Conservation (phyloP, 2,797 vertebrate genomes). For the Pogoniulus pusillus region DNA sequence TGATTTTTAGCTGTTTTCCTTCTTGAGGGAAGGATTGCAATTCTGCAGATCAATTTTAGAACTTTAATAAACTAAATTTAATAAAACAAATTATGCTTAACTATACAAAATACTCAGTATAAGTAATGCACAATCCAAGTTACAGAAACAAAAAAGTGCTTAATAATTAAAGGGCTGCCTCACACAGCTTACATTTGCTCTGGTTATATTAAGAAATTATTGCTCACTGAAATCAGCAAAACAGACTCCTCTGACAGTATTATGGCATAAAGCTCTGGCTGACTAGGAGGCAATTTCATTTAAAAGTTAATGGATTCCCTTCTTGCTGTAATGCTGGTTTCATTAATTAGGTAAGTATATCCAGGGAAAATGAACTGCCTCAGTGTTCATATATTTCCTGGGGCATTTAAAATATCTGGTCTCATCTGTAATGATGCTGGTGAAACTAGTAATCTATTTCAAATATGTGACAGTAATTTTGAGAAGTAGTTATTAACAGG, state of each 20-base stretch:
- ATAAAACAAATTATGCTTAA: neutral
- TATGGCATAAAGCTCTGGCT: slow-evolving; percentile 26
- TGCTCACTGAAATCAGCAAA: slow-evolving; percentile 25
- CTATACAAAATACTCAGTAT: neutral
- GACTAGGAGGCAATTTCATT: slow-evolving; percentile 47
- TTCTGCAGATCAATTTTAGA: neutral
- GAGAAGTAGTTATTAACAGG: slow-evolving; percentile 24
- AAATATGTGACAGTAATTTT: slow-evolving; percentile 53
- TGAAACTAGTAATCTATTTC: slow-evolving; percentile 64
- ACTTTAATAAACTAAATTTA: neutral
- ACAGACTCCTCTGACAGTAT: slow-evolving; percentile 13
- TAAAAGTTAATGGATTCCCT: slow-evolving; percentile 59
- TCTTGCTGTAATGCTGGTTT: slow-evolving; percentile 45
- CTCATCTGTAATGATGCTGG: slow-evolving; percentile 56
- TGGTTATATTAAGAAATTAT: slow-evolving; percentile 8
- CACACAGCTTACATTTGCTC: neutral
- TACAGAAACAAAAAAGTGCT: neutral
- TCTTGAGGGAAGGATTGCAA: neutral
- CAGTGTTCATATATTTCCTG: slow-evolving; percentile 16
- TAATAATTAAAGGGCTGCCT: neutral
- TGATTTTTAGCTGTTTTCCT: neutral
- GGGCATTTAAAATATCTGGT: slow-evolving; percentile 36
- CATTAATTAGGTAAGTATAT: slow-evolving; percentile 64
- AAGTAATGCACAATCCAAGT: neutral
- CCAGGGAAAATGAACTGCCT: slow-evolving; percentile 37